A percentile compares a stretch with the other conserved stretches of the same genome.
These are phyloP conservation scores for Takifugu flavidus DNA, from an alignment of 2,113 vertebrate genomes.

Conservation along the genomic window DNA sequence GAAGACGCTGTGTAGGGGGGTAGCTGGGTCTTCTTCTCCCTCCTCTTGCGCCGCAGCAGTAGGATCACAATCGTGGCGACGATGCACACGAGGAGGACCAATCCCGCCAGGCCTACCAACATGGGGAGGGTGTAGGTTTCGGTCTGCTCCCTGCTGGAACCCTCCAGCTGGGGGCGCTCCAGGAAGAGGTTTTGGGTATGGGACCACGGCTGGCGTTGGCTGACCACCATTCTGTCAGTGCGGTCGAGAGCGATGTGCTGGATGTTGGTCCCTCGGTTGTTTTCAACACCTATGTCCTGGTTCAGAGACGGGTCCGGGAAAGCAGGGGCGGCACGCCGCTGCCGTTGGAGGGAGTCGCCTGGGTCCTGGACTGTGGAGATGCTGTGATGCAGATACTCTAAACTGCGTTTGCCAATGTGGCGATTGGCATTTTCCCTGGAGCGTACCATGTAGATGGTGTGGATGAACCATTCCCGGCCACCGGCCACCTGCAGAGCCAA, in stretches of 20 bases:
- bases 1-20: slow-evolving; percentile 70
- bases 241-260: slow-evolving; percentile 70
- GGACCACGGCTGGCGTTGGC: slow-evolving; percentile 65
- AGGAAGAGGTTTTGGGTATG: slow-evolving; percentile 21
- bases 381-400: slow-evolving; percentile 62
- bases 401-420: slow-evolving; percentile 71
- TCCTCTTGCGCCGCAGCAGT: slow-evolving; percentile 63
- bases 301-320: slow-evolving; percentile 6
- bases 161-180: slow-evolving; percentile 68
- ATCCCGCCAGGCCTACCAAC: slow-evolving; percentile 61
- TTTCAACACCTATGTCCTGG: slow-evolving; percentile 62
- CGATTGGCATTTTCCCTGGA: slow-evolving; percentile 66
- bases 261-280: slow-evolving; percentile 75
- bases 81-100: slow-evolving; percentile 71
- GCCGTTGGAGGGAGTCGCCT: not conserved
- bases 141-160: slow-evolving; percentile 48
- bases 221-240: slow-evolving; percentile 59
- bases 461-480: slow-evolving; percentile 74
- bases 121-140: slow-evolving; percentile 55
- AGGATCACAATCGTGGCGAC: slow-evolving; percentile 52
- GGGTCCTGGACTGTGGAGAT: slow-evolving; percentile 37
- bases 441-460: slow-evolving; percentile 69
- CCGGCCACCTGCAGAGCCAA: slow-evolving; percentile 66
- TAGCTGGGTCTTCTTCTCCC: slow-evolving; percentile 59
- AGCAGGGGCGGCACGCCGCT: slow-evolving; percentile 53